A percentile compares a stretch with the other conserved stretches of the same genome.
phyloP scores from a whole-genome alignment of 2,113 vertebrate species.

The Abramis brama region DNA sequence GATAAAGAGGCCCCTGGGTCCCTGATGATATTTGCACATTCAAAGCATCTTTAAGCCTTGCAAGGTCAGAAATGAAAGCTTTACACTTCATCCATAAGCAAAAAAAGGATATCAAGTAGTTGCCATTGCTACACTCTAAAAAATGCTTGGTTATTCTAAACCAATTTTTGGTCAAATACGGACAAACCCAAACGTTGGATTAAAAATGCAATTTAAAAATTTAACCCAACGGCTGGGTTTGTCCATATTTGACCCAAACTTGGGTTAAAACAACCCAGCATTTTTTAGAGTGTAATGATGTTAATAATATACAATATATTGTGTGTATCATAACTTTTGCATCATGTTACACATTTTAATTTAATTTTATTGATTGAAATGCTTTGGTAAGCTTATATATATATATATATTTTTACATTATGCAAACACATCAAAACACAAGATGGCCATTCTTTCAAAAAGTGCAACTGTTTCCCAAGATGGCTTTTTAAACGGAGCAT shows the following conservation, averaged over 20 bases:
- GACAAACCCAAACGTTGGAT: too few species aligned
- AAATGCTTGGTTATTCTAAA: too few species aligned
- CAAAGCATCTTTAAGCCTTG: not conserved
- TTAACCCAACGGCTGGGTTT: too few species aligned
- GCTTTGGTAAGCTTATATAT: not conserved
- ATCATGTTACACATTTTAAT: not conserved
- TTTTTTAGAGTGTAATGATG: too few species aligned
- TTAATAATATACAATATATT: too few species aligned
- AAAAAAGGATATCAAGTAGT: not conserved
- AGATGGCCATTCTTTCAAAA: not conserved
- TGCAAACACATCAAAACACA: not conserved
- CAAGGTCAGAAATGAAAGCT: not conserved
- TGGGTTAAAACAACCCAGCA: too few species aligned
- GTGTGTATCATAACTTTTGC: not conserved
- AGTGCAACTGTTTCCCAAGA: not conserved
- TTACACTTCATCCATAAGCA: not conserved
- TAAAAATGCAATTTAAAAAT: too few species aligned
- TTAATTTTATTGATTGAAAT: not conserved
- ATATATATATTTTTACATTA: too few species aligned
- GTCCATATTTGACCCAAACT: too few species aligned
- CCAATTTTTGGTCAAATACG: too few species aligned
- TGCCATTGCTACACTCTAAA: too few species aligned
- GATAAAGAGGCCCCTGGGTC: constrained; percentile 9
- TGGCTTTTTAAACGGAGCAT: not conserved
- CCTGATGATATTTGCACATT: constrained; percentile 27